These are phyloP conservation scores for Oryzias curvinotus DNA, from an alignment of 2,113 vertebrate species.

Conservation along the genomic window DNA sequence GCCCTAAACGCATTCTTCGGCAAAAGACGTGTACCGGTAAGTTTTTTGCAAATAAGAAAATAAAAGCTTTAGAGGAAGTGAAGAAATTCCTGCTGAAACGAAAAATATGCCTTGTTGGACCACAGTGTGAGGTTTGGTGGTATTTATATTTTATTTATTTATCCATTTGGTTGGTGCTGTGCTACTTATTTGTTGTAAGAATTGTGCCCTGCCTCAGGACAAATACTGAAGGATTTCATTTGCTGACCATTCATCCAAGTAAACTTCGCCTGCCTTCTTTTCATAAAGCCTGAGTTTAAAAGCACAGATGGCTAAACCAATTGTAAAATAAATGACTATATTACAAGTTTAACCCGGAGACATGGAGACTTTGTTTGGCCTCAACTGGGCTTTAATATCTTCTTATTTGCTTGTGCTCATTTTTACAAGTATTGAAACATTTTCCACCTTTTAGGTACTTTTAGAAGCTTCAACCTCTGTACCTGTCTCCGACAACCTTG, in stretches of 20 bases:
- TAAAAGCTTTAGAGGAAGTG: no score
- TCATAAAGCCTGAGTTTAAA: conserved; percentile 13
- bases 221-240: no score
- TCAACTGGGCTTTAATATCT: conserved; percentile 25
- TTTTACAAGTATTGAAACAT: conserved; percentile 34
- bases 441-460: conserved; percentile 59
- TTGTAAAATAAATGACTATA: not conserved
- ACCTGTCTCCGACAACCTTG: conserved; percentile 57
- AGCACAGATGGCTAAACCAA: conserved; percentile 13
- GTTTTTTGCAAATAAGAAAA: no score
- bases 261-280: conserved; percentile 20
- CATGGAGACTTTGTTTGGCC: conserved; percentile 14
- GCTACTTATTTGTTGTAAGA: no score
- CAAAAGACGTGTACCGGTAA: no score
- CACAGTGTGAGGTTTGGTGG: no score
- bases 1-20: no score
- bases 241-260: not conserved
- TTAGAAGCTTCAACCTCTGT: conserved; percentile 61
- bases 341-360: conserved; percentile 19
- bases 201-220: no score
- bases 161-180: no score
- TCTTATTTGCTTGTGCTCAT: conserved; percentile 33
- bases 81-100: no score
- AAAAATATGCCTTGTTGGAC: no score
- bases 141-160: no score